A percentile compares a stretch with the other conserved stretches of the same genome.
phyloP scores from a whole-genome alignment of 2,888 invertebrate species.

The Trachelus stipa region DNA sequence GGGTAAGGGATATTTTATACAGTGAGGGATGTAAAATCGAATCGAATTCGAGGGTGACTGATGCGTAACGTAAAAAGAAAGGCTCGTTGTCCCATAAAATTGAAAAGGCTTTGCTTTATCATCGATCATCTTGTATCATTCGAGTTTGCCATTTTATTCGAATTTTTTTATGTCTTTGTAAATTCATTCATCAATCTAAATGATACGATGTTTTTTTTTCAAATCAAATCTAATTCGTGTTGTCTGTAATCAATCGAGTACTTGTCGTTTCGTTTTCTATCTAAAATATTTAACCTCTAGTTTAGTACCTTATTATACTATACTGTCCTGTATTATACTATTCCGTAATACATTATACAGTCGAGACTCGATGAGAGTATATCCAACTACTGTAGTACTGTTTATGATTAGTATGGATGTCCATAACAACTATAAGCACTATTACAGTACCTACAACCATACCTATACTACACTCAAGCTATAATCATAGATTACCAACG shows the following conservation, averaged over 20 bases:
- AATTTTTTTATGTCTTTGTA: neutral
- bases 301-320: neutral
- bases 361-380: neutral
- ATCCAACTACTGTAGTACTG: neutral
- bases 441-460: neutral
- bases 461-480: neutral
- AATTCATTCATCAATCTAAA: neutral
- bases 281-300: too few species aligned
- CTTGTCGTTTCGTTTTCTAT: too few species aligned
- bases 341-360: neutral
- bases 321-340: neutral
- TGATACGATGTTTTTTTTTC: neutral
- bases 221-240: neutral
- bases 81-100: neutral
- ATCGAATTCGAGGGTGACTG: neutral
- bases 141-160: neutral
- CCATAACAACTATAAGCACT: neutral
- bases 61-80: neutral
- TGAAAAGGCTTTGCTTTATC: neutral
- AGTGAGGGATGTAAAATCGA: neutral
- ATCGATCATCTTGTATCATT: neutral
- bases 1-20: neutral
- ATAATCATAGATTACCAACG: neutral
- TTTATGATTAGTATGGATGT: neutral
- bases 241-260: too few species aligned